Conservation (phyloP, 2,113 vertebrate genomes). For the Otis tarda region DNA sequence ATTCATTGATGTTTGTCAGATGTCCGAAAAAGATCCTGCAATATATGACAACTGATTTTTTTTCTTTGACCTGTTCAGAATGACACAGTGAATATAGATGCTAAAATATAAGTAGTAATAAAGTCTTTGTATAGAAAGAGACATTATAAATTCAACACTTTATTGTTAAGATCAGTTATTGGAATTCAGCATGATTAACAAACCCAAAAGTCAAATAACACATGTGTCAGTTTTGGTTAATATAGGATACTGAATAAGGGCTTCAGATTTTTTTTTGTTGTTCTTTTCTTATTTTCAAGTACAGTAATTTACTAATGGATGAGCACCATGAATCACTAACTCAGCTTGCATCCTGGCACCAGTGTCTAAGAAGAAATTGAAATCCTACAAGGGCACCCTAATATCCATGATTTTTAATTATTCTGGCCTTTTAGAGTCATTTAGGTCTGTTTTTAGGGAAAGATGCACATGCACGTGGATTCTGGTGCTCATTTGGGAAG, state of each 20-base stretch:
- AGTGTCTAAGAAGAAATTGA: background rate
- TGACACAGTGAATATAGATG: slow-evolving; percentile 16
- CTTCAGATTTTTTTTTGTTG: background rate
- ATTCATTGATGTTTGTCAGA: background rate
- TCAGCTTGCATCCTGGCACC: background rate
- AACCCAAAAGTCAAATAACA: background rate
- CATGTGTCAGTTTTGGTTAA: rapidly evolving
- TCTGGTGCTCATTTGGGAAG: background rate
- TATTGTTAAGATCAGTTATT: slow-evolving; percentile 9
- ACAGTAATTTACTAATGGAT: background rate
- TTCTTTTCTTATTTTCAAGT: background rate
- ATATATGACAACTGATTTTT: background rate
- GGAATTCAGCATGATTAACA: background rate
- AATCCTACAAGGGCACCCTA: background rate
- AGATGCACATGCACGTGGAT: background rate
- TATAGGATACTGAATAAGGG: background rate
- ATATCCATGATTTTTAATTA: background rate
- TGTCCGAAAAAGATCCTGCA: slow-evolving; percentile 1
- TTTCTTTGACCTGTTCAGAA: background rate
- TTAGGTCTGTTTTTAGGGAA: background rate
- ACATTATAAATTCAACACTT: background rate
- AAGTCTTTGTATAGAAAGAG: slow-evolving; percentile 21
- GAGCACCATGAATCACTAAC: background rate
- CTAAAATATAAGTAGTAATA: slow-evolving; percentile 18
- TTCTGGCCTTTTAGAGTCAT: background rate